Conservation (phyloP, 37 sponge, comb jelly and placozoan genomes). For the Agelas oroides region DNA sequence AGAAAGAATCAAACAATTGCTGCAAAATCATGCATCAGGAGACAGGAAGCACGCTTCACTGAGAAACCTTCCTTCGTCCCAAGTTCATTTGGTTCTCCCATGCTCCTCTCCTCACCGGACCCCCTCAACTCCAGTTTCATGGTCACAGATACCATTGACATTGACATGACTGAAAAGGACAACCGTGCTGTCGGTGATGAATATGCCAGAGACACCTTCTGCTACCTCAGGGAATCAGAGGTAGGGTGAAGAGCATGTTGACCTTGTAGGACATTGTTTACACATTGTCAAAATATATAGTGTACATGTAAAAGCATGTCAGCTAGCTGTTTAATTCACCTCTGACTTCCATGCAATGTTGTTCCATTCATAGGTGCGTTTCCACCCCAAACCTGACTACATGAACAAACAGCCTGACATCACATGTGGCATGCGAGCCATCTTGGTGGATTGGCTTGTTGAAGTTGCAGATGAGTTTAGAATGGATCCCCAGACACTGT, state of each 20-base stretch:
- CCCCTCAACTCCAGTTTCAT: neutral
- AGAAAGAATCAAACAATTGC: neutral
- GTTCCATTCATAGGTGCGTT: conserved; percentile 48
- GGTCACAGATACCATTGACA: conserved; percentile 24
- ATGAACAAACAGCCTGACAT: conserved; percentile 86
- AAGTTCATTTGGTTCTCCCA: conserved; percentile 4
- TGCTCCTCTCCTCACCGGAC: conserved; percentile 43
- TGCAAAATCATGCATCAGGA: neutral
- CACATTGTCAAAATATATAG: no score
- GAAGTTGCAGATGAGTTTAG: conserved; percentile 90
- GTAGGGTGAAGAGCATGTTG: no score
- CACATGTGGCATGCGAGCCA: conserved; percentile 78
- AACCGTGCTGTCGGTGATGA: conserved; percentile 18
- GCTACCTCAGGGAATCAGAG: conserved; percentile 69
- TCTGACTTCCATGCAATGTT: no score
- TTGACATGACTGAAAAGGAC: conserved; percentile 32
- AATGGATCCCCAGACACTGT: conserved; percentile 74
- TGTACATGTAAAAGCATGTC: no score
- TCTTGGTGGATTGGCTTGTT: conserved; percentile 93
- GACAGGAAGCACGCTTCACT: no score
- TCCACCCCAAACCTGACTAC: conserved; percentile 63
- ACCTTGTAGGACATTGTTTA: no score
- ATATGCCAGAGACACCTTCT: conserved; percentile 63
- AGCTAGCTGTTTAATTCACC: no score
- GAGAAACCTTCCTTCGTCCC: neutral